Evolutionary conservation across 2,113 vertebrate species (phyloP), one percentile per base, ranked within the genome.

Genomic region (Chaenogobius annularis): DNA sequence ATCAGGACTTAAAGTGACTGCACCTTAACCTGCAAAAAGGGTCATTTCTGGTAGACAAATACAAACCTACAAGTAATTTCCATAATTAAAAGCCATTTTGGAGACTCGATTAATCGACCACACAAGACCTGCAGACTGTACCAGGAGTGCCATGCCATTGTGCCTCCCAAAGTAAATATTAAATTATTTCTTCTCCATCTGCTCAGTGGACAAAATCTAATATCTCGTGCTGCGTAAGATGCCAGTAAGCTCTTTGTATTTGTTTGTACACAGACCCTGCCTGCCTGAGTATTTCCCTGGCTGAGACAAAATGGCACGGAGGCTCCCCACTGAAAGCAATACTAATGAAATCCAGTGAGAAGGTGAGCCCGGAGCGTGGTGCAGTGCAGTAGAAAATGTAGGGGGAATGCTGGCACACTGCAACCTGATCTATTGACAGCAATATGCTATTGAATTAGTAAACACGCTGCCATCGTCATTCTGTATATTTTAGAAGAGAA

Each of bases 351-450:
- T 66, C 61, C 40, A 66, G 75, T 59, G 10, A 71, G 19, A 48
- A 17, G 70, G 59, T 5, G 55, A 55, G 72, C 72, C 44, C 44
- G 66, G 69, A 68, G 72, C 55, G 65, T 77, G 66, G 77, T 83
- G 83, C 84, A 85, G 61, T 79, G 76, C 83, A 74, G 68, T 17
- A 72, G 62, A 77, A 67, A 71, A 64, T 74, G 74, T 84, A 23
- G 66, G 61, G 72, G 76, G 81, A 31, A 43, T 12, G 22, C 26
- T 31, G 12, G 11, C 55, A 9, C 35, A 52, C 47, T 69, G 40
- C 31, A 35, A 68, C 31, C 48, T n/a, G 22, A 20, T 20, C 23
- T 31, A 46, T 46, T 14, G 13, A 35, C 58, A 35, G 23, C 17
- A 61, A 61, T 61, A 4, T 61, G 55, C 55, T 26, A 26, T 9